A percentile compares a stretch with the other conserved stretches of the same genome.
Evolutionary conservation across 2,797 vertebrate species (phyloP).

Genomic region (Crocidura indochinensis): DNA sequence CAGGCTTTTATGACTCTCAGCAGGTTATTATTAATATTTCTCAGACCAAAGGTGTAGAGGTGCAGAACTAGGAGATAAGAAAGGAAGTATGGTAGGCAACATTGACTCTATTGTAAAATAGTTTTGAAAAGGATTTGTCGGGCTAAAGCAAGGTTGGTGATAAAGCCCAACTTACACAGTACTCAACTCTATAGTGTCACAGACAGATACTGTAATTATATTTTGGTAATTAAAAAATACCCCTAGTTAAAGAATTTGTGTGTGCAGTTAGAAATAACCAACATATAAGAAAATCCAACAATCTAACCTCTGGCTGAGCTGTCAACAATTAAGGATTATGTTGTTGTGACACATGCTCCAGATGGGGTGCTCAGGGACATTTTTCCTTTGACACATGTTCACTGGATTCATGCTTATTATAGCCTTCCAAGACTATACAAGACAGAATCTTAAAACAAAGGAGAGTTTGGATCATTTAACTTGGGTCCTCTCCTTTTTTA

Average conservation of each 20-base stretch:
- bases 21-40: too few species aligned
- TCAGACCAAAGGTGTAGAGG: too few species aligned
- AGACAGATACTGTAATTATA: too few species aligned
- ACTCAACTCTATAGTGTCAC: too few species aligned
- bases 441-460: background rate
- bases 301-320: background rate
- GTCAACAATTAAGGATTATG: background rate
- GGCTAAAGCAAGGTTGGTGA: background rate
- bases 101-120: too few species aligned
- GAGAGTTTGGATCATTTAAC: background rate
- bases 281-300: background rate
- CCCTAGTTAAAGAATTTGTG: background rate
- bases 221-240: too few species aligned
- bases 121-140: background rate
- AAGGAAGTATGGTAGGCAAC: too few species aligned
- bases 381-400: conserved; percentile 14
- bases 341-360: background rate
- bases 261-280: background rate
- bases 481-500: background rate
- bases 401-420: background rate
- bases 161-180: background rate
- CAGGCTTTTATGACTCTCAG: background rate
- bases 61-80: too few species aligned
- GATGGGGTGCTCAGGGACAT: background rate
- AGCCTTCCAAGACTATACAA: background rate